A percentile compares a stretch with the other conserved stretches of the same genome.
Evolutionary conservation across 2,888 invertebrate species (phyloP).

Genomic region (Patella depressa): DNA sequence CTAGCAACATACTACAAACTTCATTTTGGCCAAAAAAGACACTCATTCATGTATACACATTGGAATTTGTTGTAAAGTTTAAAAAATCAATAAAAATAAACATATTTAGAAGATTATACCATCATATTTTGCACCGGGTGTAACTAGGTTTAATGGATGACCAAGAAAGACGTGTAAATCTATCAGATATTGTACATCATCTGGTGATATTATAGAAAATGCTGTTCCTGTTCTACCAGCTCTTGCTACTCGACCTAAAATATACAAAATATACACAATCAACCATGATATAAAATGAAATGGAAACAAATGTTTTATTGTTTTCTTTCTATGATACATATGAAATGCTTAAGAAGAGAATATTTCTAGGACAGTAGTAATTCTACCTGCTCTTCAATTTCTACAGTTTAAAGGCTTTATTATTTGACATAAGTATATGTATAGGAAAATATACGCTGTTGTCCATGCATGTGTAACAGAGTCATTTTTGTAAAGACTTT

Average conservation of each 20-base stretch:
- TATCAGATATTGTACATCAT: constrained; percentile 92
- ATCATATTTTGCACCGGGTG: constrained; percentile 34
- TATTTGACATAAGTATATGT: background rate
- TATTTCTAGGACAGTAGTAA: background rate
- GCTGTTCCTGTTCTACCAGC: constrained; percentile 94
- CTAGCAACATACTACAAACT: too few relatives aligned
- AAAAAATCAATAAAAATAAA: too few relatives aligned
- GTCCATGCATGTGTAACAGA: too few relatives aligned
- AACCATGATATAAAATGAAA: background rate
- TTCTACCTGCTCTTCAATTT: background rate
- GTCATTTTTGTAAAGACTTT: too few relatives aligned
- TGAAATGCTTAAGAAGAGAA: too few relatives aligned
- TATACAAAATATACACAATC: background rate
- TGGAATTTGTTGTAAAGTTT: too few relatives aligned
- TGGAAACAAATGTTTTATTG: background rate
- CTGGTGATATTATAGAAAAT: constrained; percentile 89
- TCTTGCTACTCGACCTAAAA: constrained; percentile 86
- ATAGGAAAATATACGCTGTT: too few relatives aligned
- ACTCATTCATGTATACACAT: too few relatives aligned
- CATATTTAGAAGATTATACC: constrained; percentile 23
- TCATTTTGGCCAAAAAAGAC: too few relatives aligned
- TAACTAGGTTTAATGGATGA: constrained; percentile 76
- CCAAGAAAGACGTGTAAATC: constrained; percentile 96
- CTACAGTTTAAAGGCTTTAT: background rate
- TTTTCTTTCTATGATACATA: background rate